These are phyloP conservation scores for Furcifer pardalis DNA, from an alignment of 2,797 vertebrate genomes.

Conservation along the genomic window DNA sequence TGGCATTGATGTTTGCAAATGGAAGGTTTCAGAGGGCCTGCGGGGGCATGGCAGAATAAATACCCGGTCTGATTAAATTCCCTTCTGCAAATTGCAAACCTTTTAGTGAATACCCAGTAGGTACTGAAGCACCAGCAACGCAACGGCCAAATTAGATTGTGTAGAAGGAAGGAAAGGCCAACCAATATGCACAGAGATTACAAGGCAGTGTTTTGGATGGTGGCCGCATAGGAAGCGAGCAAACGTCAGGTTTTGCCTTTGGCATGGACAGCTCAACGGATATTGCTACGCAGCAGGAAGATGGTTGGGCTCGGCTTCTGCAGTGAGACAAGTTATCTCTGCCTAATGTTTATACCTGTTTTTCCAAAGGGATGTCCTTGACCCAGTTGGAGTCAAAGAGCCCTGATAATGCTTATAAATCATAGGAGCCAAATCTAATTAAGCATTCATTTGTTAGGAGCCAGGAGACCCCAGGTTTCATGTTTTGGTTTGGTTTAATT, in stretches of 20 bases:
- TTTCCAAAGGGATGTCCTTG: not conserved
- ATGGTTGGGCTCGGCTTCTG: too few relatives aligned
- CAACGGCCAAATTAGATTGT: not conserved
- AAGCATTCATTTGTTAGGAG: not conserved
- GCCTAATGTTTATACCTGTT: not conserved
- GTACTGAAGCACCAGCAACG: not conserved
- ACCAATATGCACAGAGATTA: not conserved
- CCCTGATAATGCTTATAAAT: not conserved
- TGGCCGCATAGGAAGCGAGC: not conserved
- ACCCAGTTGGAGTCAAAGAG: not conserved
- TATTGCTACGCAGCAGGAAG: not conserved
- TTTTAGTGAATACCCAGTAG: not conserved
- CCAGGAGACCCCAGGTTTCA: too few relatives aligned
- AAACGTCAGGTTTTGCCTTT: not conserved
- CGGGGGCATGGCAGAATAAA: not conserved
- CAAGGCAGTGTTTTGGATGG: not conserved
- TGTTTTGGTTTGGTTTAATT: too few relatives aligned
- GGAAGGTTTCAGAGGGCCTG: not conserved
- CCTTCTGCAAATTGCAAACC: slow-evolving; percentile 11
- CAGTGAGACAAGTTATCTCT: not conserved
- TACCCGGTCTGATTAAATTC: not conserved
- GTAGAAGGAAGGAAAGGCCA: not conserved
- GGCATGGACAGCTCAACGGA: not conserved
- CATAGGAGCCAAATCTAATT: not conserved
- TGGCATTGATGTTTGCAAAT: not conserved